Evolutionary conservation across 2,888 invertebrate genomes (phyloP).

Genomic region (Oscheius sp.): DNA sequence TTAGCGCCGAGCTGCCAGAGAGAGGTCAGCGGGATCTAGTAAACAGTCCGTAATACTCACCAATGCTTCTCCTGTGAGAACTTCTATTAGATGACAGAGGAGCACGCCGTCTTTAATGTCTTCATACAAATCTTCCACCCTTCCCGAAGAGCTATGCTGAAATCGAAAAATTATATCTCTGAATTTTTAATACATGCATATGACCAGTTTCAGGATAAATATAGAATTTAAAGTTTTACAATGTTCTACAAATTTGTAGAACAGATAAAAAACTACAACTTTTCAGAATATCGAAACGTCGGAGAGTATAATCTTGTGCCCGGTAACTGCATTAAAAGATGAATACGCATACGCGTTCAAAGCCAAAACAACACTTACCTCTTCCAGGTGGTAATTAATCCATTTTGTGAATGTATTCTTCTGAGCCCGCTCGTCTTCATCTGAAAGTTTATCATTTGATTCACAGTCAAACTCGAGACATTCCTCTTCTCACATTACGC

Average conservation of each 20-base stretch:
- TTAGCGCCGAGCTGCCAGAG: constrained; percentile 11
- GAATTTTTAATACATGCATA: not conserved
- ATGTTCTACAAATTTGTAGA: not conserved
- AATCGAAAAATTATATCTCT: constrained; percentile 24
- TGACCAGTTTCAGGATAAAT: too few relatives aligned
- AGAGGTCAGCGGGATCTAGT: constrained; percentile 19
- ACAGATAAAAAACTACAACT: not conserved
- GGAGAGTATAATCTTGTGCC: not conserved
- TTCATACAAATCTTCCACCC: constrained; percentile 69
- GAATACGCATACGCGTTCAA: not conserved
- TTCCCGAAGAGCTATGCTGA: constrained; percentile 72
- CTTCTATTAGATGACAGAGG: constrained; percentile 72
- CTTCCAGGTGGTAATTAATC: constrained; percentile 73
- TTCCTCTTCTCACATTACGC: not conserved
- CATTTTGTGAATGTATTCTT: constrained; percentile 73
- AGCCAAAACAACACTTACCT: constrained; percentile 45
- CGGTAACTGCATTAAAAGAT: not conserved
- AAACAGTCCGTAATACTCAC: constrained; percentile 53
- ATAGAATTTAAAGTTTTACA: not conserved
- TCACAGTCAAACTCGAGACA: not conserved
- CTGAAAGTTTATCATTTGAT: constrained; percentile 55
- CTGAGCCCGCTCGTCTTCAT: constrained; percentile 73
- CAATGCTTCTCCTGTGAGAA: constrained; percentile 72
- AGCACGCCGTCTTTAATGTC: constrained; percentile 72
- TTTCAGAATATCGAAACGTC: not conserved